Percentiles rank a stretch among this genome's conserved stretches.
Conservation (phyloP, 2,797 vertebrate genomes). For the Psittacula derbiana region DNA sequence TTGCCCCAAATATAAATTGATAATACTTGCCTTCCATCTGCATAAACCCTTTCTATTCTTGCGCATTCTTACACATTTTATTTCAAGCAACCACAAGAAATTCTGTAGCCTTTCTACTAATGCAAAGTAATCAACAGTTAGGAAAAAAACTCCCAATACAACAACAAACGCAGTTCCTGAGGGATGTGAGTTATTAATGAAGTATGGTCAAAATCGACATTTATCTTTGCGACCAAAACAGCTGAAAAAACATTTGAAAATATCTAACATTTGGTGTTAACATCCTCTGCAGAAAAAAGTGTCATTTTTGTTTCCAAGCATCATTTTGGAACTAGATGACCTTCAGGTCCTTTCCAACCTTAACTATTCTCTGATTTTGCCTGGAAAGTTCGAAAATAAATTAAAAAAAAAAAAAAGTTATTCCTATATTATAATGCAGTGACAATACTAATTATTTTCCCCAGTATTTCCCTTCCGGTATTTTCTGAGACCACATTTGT, state of each 20-base stretch:
- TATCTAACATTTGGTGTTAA: background rate
- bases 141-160: background rate
- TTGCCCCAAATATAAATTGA: background rate
- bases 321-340: background rate
- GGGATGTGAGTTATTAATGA: background rate
- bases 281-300: background rate
- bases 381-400: background rate
- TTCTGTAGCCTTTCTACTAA: background rate
- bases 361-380: background rate
- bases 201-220: background rate
- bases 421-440: background rate
- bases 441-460: background rate
- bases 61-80: background rate
- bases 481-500: background rate
- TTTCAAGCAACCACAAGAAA: background rate
- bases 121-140: background rate
- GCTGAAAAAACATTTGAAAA: conserved; percentile 4
- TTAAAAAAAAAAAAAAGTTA: background rate
- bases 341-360: background rate
- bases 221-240: background rate
- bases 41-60: background rate
- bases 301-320: background rate
- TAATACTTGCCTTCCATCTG: background rate
- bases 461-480: background rate
- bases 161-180: background rate